Conservation (phyloP, 2,797 vertebrate genomes). For the Chelon auratus region DNA sequence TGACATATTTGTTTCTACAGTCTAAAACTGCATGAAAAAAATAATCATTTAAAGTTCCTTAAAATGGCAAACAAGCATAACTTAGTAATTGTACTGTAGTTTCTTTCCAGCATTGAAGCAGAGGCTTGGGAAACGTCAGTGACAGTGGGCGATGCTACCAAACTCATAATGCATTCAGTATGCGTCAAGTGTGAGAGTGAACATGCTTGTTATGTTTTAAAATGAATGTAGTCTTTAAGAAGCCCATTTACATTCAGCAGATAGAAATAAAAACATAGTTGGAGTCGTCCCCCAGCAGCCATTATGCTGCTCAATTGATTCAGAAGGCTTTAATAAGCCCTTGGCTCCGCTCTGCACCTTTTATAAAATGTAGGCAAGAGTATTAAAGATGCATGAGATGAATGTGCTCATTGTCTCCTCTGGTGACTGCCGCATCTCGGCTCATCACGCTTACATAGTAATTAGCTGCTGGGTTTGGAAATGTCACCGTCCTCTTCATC, state of each 20-base stretch:
- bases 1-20: background rate
- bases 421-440: constrained; percentile 65
- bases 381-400: constrained; percentile 81
- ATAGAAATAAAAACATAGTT: constrained; percentile 67
- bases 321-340: constrained; percentile 75
- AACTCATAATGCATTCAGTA: constrained; percentile 34
- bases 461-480: constrained; percentile 74
- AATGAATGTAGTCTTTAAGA: constrained; percentile 53
- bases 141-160: background rate
- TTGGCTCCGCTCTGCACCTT: constrained; percentile 75
- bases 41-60: background rate
- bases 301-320: constrained; percentile 77
- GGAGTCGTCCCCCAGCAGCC: constrained; percentile 75
- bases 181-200: constrained; percentile 33
- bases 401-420: constrained; percentile 76
- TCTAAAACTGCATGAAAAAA: background rate
- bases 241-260: constrained; percentile 68
- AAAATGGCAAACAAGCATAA: background rate
- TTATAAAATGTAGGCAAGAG: constrained; percentile 70
- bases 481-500: constrained; percentile 67
- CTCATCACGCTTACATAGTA: constrained; percentile 61
- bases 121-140: constrained; percentile 34
- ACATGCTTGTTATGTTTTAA: constrained; percentile 37
- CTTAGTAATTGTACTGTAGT: background rate
- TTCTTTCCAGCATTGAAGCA: constrained; percentile 21